Percentiles rank a stretch among this genome's conserved stretches.
phyloP scores from a whole-genome alignment of 2,797 vertebrate genomes.

The Macroramphosus scolopax region DNA sequence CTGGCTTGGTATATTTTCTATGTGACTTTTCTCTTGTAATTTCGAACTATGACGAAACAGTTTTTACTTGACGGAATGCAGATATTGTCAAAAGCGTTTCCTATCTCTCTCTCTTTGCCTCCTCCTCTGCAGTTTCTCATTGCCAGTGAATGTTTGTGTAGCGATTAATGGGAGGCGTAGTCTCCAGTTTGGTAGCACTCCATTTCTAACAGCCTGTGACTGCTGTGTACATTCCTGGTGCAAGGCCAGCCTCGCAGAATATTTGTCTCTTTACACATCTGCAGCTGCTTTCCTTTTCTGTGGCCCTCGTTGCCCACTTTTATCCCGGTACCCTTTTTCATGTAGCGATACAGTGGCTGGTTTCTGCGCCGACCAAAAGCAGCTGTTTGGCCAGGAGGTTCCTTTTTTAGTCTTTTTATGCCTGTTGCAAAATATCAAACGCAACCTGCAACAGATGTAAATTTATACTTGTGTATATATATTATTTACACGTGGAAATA shows the following conservation, averaged over 20 bases:
- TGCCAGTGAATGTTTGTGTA: constrained; percentile 61
- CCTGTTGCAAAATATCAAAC: constrained; percentile 12
- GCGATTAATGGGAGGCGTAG: constrained; percentile 56
- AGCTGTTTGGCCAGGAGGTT: constrained; percentile 17
- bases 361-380: constrained; percentile 21
- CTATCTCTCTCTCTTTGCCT: constrained; percentile 13
- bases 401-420: constrained; percentile 31
- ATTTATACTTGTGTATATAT: too few species aligned
- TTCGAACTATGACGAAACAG: background rate
- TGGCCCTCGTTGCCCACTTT: constrained; percentile 17
- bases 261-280: constrained; percentile 67
- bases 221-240: constrained; percentile 72
- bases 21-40: background rate
- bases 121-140: constrained; percentile 17
- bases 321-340: constrained; percentile 11
- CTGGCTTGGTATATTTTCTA: background rate
- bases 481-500: background rate
- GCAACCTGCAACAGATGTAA: too few species aligned
- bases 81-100: constrained; percentile 9
- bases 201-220: constrained; percentile 64
- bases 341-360: background rate
- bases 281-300: constrained; percentile 52
- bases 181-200: constrained; percentile 55
- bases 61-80: background rate
- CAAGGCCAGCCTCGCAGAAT: constrained; percentile 60